Evolutionary conservation across 1,140 invertebrate species (phyloP).

Genomic region (Ostrea edulis): DNA sequence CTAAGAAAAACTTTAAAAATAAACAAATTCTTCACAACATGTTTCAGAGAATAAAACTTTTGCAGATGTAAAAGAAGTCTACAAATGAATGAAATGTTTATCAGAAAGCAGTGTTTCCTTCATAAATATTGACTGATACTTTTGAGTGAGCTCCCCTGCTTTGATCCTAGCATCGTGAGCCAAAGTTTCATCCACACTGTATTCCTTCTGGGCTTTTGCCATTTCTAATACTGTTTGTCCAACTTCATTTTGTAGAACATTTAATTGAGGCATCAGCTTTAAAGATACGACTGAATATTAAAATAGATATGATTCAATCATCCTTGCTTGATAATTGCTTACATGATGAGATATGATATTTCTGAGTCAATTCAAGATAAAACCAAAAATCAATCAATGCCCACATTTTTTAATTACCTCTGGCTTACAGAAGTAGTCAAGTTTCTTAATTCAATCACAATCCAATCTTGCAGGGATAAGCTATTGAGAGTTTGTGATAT

Average conservation of each 20-base stretch:
- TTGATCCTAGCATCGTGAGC: slow-evolving; percentile 97
- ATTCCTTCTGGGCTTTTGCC: slow-evolving; percentile 95
- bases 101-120: too few relatives aligned
- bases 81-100: too few relatives aligned
- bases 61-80: too few relatives aligned
- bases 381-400: too few relatives aligned
- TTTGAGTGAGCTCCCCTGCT: slow-evolving; percentile 96
- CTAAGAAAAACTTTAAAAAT: too few relatives aligned
- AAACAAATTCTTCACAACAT: too few relatives aligned
- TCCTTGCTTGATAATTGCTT: too few relatives aligned
- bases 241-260: slow-evolving; percentile 93
- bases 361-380: too few relatives aligned
- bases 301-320: too few relatives aligned
- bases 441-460: neutral
- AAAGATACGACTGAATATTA: neutral
- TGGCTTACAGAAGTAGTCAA: neutral
- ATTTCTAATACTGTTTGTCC: slow-evolving; percentile 91
- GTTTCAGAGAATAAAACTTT: too few relatives aligned
- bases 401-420: neutral
- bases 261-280: slow-evolving; percentile 90
- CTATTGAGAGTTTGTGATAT: neutral
- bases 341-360: too few relatives aligned
- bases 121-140: slow-evolving; percentile 82
- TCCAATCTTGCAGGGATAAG: neutral
- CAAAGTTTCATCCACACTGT: slow-evolving; percentile 96